Evolutionary conservation across 2,797 vertebrate species (phyloP).

Genomic region (Synaphobranchus kaupii): DNA sequence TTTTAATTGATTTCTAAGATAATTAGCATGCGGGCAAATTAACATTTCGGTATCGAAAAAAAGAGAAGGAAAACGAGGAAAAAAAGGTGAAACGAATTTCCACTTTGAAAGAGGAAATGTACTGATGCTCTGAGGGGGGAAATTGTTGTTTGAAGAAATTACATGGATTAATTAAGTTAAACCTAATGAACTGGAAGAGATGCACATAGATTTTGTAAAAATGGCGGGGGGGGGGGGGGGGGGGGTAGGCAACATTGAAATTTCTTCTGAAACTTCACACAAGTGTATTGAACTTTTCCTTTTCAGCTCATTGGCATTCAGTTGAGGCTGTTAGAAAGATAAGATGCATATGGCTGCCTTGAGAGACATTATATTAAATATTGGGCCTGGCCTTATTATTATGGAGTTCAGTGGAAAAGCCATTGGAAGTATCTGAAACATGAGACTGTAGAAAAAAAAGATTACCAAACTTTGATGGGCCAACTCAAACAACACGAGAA

Average conservation of each 20-base stretch:
- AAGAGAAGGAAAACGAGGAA: conserved; percentile 14
- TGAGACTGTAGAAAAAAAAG: not conserved
- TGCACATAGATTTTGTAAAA: not conserved
- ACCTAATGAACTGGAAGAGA: conserved; percentile 42
- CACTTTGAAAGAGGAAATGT: conserved; percentile 13
- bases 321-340: not conserved
- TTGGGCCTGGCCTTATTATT: not conserved
- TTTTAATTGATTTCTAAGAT: conserved; percentile 62
- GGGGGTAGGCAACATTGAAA: not conserved
- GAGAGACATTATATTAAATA: not conserved
- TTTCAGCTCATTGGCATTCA: not conserved
- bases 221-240: not conserved
- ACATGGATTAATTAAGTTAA: conserved; percentile 41
- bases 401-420: not conserved
- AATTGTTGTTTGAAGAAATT: conserved; percentile 26
- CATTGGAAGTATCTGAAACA: not conserved
- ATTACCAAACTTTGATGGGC: not conserved
- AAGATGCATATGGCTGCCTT: not conserved
- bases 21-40: conserved; percentile 52
- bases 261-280: not conserved
- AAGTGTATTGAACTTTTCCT: not conserved
- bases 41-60: conserved; percentile 33
- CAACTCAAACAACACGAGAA: not conserved
- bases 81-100: conserved; percentile 30
- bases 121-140: conserved; percentile 3